Evolutionary conservation across 2,797 vertebrate genomes (phyloP).

Genomic region (Myotis pilosus): DNA sequence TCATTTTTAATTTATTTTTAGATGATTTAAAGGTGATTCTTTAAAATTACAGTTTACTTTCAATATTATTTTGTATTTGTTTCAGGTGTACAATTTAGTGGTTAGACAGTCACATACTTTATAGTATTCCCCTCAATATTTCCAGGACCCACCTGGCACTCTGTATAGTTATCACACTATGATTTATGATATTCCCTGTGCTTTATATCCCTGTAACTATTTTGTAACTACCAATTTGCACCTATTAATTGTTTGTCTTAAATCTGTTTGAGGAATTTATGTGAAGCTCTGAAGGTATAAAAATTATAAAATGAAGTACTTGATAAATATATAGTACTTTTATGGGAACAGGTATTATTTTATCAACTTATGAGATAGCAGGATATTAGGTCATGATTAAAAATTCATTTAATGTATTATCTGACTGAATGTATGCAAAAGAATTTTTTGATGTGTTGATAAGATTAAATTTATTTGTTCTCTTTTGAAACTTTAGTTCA

Average conservation of each 20-base stretch:
- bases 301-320: background rate
- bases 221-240: background rate
- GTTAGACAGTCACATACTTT: background rate
- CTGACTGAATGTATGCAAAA: constrained; percentile 44
- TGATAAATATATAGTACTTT: background rate
- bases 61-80: background rate
- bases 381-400: constrained; percentile 40
- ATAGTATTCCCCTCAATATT: background rate
- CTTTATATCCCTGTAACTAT: background rate
- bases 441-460: constrained; percentile 55
- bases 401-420: constrained; percentile 41
- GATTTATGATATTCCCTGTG: background rate
- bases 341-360: background rate
- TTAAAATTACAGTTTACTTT: background rate
- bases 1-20: background rate
- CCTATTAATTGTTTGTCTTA: background rate
- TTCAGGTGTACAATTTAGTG: background rate
- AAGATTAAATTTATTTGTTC: constrained; percentile 56
- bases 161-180: background rate
- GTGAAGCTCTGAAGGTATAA: background rate
- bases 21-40: background rate
- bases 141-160: background rate
- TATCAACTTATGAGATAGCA: constrained; percentile 31
- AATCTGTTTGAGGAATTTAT: background rate
- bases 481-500: constrained; percentile 47